These are phyloP conservation scores for Pteruthius melanotis DNA, from an alignment of 2,113 vertebrate genomes.

Conservation along the genomic window DNA sequence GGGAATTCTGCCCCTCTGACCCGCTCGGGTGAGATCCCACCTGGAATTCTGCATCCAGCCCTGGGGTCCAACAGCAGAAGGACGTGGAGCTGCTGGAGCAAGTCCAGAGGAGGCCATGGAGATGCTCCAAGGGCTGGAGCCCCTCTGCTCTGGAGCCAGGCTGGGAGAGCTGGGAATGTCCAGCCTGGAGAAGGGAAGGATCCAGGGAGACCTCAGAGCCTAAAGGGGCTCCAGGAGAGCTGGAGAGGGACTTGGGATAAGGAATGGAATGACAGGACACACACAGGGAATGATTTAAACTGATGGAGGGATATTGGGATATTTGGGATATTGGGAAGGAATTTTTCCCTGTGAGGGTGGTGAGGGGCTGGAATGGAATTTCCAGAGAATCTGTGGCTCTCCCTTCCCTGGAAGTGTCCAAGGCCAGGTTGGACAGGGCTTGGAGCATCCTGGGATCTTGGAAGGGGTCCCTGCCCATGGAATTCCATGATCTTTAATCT, in stretches of 20 bases:
- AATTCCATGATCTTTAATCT: not conserved
- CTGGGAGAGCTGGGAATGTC: not conserved
- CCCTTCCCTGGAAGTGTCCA: not conserved
- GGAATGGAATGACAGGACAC: not conserved
- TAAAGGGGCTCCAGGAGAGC: not conserved
- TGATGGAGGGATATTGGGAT: not conserved
- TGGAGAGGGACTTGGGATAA: not conserved
- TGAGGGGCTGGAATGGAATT: not conserved
- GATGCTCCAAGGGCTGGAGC: not conserved
- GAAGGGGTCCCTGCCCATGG: not conserved
- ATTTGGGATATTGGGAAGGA: not conserved
- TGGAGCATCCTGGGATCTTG: fast-evolving
- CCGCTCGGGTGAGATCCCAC: not conserved
- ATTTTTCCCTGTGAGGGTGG: fast-evolving
- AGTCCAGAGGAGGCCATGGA: fast-evolving
- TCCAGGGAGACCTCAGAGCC: not conserved
- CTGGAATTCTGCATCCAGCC: not conserved
- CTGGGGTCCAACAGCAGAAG: not conserved
- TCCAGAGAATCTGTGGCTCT: not conserved
- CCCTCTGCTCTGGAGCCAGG: not conserved
- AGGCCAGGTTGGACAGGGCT: not conserved
- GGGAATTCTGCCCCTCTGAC: not conserved
- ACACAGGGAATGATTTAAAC: not conserved
- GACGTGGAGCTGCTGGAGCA: not conserved
- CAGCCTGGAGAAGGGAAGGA: not conserved